phyloP scores from a whole-genome alignment of 2,888 invertebrate genomes.

The Fissipunctia ypsillon region DNA sequence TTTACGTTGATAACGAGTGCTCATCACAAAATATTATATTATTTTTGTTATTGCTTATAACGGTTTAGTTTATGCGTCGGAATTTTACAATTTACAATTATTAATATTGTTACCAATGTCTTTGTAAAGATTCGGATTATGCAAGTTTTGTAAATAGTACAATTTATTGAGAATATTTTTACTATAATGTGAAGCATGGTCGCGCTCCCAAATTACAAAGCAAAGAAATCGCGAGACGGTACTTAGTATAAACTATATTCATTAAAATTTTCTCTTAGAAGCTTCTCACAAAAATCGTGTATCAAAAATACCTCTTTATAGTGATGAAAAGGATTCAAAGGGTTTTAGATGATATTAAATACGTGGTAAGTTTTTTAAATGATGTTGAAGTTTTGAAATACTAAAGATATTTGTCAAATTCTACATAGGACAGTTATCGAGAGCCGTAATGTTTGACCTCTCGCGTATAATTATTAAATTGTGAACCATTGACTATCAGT shows the following conservation, averaged over 20 bases:
- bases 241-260: slow-evolving; percentile 77
- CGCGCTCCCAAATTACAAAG: slow-evolving; percentile 38
- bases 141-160: slow-evolving; percentile 86
- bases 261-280: slow-evolving; percentile 73
- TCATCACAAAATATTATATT: slow-evolving; percentile 77
- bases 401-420: slow-evolving; percentile 84
- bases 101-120: slow-evolving; percentile 83
- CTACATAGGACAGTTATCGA: slow-evolving; percentile 81
- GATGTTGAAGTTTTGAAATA: slow-evolving; percentile 86
- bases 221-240: slow-evolving; percentile 67
- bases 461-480: slow-evolving; percentile 74
- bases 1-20: slow-evolving; percentile 63
- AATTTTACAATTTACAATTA: slow-evolving; percentile 73
- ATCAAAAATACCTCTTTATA: slow-evolving; percentile 89
- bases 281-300: slow-evolving; percentile 79
- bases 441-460: slow-evolving; percentile 67
- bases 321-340: slow-evolving; percentile 89
- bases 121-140: slow-evolving; percentile 76
- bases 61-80: slow-evolving; percentile 77
- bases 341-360: slow-evolving; percentile 86
- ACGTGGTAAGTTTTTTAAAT: slow-evolving; percentile 87
- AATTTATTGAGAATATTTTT: slow-evolving; percentile 78
- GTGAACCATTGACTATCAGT: slow-evolving; percentile 66
- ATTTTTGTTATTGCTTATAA: slow-evolving; percentile 79
- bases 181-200: slow-evolving; percentile 53